Evolutionary conservation across 2,797 vertebrate species (phyloP).

Genomic region (Trichosurus vulpecula): DNA sequence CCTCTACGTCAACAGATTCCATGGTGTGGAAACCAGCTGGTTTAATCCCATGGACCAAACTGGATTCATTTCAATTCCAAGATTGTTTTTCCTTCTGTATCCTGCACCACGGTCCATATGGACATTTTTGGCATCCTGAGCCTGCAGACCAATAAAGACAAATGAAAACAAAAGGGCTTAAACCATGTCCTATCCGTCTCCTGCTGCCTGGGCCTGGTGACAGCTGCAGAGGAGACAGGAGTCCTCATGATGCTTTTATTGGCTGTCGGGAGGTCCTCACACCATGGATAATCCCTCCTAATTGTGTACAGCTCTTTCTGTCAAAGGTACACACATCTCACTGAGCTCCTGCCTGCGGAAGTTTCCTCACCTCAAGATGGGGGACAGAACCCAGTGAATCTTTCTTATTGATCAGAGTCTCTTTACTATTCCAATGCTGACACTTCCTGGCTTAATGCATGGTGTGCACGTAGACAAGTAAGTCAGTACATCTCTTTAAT

Average conservation of each 20-base stretch:
- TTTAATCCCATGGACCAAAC: slow-evolving; percentile 1
- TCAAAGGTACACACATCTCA: not conserved
- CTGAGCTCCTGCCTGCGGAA: not conserved
- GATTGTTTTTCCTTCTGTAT: slow-evolving; percentile 49
- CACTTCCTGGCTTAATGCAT: not conserved
- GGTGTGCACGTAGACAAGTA: not conserved
- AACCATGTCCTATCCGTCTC: slow-evolving; percentile 29
- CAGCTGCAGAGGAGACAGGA: not conserved
- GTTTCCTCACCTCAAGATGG: not conserved
- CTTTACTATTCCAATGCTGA: not conserved
- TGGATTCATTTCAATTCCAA: slow-evolving; percentile 52
- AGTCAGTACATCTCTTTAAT: not conserved
- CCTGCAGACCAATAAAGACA: slow-evolving; percentile 47
- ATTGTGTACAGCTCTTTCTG: not conserved
- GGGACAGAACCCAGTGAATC: not conserved
- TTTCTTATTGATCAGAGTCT: not conserved
- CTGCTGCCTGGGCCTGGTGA: not conserved
- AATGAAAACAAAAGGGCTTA: slow-evolving; percentile 56
- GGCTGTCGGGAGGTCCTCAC: not conserved
- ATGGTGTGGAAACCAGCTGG: not conserved
- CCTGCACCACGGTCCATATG: not conserved
- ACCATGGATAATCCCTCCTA: not conserved
- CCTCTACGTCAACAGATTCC: not conserved
- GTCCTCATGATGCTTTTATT: accelerated
- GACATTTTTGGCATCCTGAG: slow-evolving; percentile 9